Base-by-base conservation (phyloP, 2,888 invertebrate species). In the Ophion obscuratus region DNA sequence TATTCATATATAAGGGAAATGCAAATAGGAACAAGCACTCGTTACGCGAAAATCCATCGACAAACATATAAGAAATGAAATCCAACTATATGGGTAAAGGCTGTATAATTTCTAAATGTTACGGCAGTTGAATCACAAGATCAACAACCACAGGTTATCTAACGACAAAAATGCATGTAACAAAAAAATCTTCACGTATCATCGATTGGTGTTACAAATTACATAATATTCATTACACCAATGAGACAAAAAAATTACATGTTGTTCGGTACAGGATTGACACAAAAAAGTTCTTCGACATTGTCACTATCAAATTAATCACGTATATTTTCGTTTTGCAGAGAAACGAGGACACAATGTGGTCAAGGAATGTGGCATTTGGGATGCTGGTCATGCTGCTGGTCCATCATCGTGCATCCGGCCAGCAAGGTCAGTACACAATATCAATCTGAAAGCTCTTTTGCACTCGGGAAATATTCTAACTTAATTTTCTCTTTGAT, bases 371-470 rank as follows among this genome's bases (percentile, higher is more conserved):
- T 78, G 74, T 59, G 36, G 47, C 57, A 24, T 17, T 80, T 14
- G 62, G 62, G 24, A 36, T 44, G 61, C 14, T 78, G 20, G 66
- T 81, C 31, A 44, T 74, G 2, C 40, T 61, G 44, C 11, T 80
- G 64, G 53, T 81, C 36, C 44, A 77, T 64, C 53, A 74, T 70
- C 77, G 20, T 47, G 66, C 40, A 11, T 64, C 62, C 20, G 74
- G 80, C n/a, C 53, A 53, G 11, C 77, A 81, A 44, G 31, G 84
- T 83, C 27, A 66, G 81, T 70, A 81, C 27, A 40, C 6, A 14
- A 20, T 10, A 62, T 61, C 24, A 5, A n/a, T 11, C 1, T 36
- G 14, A 0, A 53, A 36, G 24, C 2, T 27, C 24, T 5, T 27
- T 11, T 40, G 44, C 14, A 10, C n/a, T 5, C 4, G 17, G 53